Evolutionary conservation across 2,888 invertebrate species (phyloP), one percentile per base, ranked within the genome.

Genomic region (Ormyrus thymus): DNA sequence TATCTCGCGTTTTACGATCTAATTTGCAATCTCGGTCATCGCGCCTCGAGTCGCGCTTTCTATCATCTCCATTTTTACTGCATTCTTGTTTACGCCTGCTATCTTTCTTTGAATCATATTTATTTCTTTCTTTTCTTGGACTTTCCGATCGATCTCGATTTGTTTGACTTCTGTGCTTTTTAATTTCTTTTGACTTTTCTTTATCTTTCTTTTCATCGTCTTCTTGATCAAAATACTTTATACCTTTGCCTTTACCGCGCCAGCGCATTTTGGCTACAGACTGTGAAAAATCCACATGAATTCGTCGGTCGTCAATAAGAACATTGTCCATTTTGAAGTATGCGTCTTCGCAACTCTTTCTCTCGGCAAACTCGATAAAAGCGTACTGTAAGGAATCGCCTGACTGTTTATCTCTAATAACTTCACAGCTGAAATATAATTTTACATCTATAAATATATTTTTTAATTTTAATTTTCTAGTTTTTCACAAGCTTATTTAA

Each of bases 251-350:
- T 91, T 97, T 97, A 2, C 97, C 97, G 73, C 94, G 92, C 96
- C 97, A 98, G 85, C 95, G 95, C 84, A 97, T 93, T 91, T 98
- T 98, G 1, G 99, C 95, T 0, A 99, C 99, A 68, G 98, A 98
- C 90, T 99, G 99, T 82, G 98, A 98, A 91, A 99, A 99, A 91
- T 99, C 99, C 0, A 99, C 99, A 91, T 99, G 99, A 86, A 99
- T 99, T 82, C 99, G 92, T 46, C 99, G 92, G 89, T 99, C 99
- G 91, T 99, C 99, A 85, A 99, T 99, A 7, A 99, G 91, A 0
- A 99, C 99, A 92, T 99, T 99, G 89, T 99, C 99, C 99, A 99
- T 99, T 92, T 99, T 99, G 87, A 99, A 98, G 90, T 97, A 99
- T 0, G 99, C 99, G 85, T 96, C 96, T 91, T 99, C 99, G 91